These are phyloP conservation scores for Bilobella aurantiaca DNA, from an alignment of 1,140 invertebrate species.

Conservation along the genomic window DNA sequence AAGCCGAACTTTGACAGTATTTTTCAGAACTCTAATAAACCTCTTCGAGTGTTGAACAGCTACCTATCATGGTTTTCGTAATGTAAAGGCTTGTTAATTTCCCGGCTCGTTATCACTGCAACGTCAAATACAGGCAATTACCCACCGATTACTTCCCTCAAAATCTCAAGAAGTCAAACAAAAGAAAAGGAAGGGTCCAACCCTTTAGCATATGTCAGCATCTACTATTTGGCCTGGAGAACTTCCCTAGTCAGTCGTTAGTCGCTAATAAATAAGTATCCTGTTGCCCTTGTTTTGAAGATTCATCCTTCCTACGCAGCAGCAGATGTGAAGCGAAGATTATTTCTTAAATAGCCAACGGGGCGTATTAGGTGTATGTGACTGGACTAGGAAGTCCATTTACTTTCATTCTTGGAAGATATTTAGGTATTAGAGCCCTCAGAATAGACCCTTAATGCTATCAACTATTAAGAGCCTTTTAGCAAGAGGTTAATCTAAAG, in stretches of 20 bases:
- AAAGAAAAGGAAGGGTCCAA: background rate
- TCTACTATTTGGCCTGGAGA: background rate
- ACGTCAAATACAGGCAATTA: background rate
- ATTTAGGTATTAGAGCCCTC: background rate
- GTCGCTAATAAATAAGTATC: background rate
- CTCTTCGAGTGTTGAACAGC: no score
- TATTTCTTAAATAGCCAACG: background rate
- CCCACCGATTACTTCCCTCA: background rate
- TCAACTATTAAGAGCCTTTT: background rate
- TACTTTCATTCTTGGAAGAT: background rate
- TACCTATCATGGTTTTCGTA: background rate
- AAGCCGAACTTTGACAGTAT: no score
- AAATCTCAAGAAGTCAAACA: slow-evolving; percentile 2
- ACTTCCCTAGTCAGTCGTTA: background rate
- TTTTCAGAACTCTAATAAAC: no score
- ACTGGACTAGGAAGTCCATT: background rate
- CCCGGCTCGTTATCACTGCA: background rate
- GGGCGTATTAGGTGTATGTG: background rate
- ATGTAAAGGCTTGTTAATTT: background rate
- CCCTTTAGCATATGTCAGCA: background rate
- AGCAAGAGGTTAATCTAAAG: background rate
- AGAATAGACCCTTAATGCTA: background rate
- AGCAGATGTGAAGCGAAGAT: background rate
- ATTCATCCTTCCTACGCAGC: background rate
- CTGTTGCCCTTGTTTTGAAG: background rate